Conservation (phyloP, 2,113 vertebrate genomes). For the Osmerus eperlanus region DNA sequence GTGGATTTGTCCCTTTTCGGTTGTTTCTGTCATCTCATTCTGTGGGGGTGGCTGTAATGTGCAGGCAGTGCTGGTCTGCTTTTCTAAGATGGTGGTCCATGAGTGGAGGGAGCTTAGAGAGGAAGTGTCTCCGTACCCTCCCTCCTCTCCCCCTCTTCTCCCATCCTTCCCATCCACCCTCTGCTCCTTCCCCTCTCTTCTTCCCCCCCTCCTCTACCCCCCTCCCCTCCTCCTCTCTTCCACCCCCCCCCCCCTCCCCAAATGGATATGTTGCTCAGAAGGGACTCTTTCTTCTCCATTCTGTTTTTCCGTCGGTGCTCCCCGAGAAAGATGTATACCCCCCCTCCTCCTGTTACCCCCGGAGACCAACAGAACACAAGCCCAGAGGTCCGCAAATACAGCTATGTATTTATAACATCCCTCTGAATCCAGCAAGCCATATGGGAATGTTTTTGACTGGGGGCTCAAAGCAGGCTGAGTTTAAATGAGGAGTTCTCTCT, state of each 20-base stretch:
- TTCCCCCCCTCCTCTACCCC: not conserved
- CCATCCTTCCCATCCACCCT: not conserved
- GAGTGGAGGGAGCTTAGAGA: not conserved
- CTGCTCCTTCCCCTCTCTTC: no score
- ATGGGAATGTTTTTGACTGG: slow-evolving; percentile 18
- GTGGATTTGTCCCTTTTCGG: not conserved
- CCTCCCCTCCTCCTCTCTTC: not conserved
- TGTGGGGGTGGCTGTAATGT: not conserved
- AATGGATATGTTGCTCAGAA: not conserved
- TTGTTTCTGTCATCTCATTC: not conserved
- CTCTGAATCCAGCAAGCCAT: slow-evolving; percentile 5
- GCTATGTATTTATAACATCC: slow-evolving; percentile 19
- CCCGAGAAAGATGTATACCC: slow-evolving; percentile 3
- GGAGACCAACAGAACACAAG: slow-evolving; percentile 3
- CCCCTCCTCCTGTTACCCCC: slow-evolving; percentile 1
- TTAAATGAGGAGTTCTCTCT: not conserved
- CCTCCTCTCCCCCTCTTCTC: not conserved
- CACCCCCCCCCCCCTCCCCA: not conserved
- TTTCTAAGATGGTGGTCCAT: not conserved
- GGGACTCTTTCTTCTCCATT: slow-evolving; percentile 1
- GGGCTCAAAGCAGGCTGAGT: slow-evolving; percentile 17
- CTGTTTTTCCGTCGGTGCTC: not conserved
- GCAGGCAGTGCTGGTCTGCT: not conserved
- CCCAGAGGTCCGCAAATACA: slow-evolving; percentile 17
- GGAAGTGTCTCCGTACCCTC: not conserved